phyloP scores from a whole-genome alignment of 1,140 invertebrate species.

The Panonychus citri region DNA sequence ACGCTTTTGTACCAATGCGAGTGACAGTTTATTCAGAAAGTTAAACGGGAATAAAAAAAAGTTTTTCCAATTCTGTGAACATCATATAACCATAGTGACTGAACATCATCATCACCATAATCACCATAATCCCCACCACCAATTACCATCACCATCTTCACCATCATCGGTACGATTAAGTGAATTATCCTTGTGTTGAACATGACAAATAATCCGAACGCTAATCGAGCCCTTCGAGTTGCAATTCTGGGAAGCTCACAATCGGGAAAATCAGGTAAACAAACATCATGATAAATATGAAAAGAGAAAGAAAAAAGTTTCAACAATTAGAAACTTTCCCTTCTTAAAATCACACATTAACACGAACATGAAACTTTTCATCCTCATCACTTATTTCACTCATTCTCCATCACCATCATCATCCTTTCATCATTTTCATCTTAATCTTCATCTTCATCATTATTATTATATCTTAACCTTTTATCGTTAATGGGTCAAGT shows the following conservation, averaged over 20 bases:
- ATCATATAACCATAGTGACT: no score
- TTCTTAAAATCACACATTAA: neutral
- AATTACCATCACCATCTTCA: neutral
- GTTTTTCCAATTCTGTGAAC: neutral
- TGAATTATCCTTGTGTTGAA: neutral
- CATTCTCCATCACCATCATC: no score
- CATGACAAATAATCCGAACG: neutral
- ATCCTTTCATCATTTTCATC: no score
- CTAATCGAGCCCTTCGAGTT: conserved; percentile 1
- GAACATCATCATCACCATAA: no score
- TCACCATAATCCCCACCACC: neutral
- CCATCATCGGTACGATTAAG: neutral
- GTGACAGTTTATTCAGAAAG: neutral
- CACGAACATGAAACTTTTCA: no score
- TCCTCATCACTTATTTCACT: no score
- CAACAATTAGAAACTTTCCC: neutral
- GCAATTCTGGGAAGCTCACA: conserved; percentile 4
- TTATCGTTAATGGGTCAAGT: neutral
- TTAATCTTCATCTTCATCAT: no score
- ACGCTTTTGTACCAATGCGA: neutral
- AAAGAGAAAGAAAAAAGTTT: neutral
- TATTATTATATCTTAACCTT: neutral
- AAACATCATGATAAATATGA: neutral
- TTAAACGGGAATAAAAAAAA: neutral
- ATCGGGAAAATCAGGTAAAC: conserved; percentile 1